Conservation (phyloP, 1,140 invertebrate species). For the Xylocopa sonorina region DNA sequence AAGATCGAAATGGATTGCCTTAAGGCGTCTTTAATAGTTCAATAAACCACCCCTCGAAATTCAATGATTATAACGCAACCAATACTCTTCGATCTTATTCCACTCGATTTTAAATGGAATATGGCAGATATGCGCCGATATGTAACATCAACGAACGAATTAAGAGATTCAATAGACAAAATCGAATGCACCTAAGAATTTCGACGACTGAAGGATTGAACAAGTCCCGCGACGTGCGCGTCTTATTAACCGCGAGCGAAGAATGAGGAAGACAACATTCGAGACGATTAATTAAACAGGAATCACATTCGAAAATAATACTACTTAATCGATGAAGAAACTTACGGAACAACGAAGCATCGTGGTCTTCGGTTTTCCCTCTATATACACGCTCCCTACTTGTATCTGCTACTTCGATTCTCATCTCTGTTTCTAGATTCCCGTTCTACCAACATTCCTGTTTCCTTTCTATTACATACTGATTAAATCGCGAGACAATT, state of each 20-base stretch:
- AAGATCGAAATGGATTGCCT: not conserved
- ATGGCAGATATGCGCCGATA: too few relatives aligned
- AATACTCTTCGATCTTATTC: not conserved
- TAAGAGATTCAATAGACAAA: not conserved
- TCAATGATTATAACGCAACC: not conserved
- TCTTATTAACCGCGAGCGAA: not conserved
- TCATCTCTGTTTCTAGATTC: not conserved
- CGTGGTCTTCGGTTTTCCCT: not conserved
- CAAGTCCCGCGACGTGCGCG: not conserved
- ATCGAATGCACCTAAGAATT: too few relatives aligned
- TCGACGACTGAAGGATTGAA: not conserved
- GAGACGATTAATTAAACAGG: slow-evolving; percentile 9
- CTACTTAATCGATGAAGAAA: slow-evolving; percentile 32
- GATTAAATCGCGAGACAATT: not conserved
- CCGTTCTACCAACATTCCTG: slow-evolving; percentile 1
- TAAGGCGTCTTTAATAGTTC: not conserved
- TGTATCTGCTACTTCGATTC: slow-evolving; percentile 3
- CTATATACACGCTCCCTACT: slow-evolving; percentile 35
- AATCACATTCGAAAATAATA: slow-evolving; percentile 20
- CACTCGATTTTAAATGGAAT: too few relatives aligned
- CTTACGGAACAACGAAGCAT: slow-evolving; percentile 4
- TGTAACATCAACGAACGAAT: not conserved
- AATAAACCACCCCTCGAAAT: not conserved
- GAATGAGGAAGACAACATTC: slow-evolving; percentile 32
- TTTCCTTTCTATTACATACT: slow-evolving; percentile 5